These are phyloP conservation scores for Allygus modestus DNA, from an alignment of 2,888 invertebrate genomes.

Conservation along the genomic window DNA sequence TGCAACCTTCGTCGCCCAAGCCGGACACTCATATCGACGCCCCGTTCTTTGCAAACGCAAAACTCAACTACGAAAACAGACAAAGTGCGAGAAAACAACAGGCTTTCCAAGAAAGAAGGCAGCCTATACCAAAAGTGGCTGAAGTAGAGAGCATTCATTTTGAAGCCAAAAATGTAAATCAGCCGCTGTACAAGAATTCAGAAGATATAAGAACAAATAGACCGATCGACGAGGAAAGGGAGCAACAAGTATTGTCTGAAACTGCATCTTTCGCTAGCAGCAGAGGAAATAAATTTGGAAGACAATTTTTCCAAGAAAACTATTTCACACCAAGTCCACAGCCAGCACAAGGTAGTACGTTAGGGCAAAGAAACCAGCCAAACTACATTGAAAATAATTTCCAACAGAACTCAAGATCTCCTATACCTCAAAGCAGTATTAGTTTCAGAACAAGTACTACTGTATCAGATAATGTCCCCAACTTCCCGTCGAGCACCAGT, in stretches of 20 bases:
- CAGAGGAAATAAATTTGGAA: slow-evolving; percentile 72
- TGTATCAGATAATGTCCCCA: neutral
- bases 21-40: slow-evolving; percentile 35
- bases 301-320: slow-evolving; percentile 72
- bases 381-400: neutral
- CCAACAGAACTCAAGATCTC: neutral
- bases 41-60: slow-evolving; percentile 28
- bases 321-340: slow-evolving; percentile 68
- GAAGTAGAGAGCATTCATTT: slow-evolving; percentile 5
- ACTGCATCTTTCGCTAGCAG: slow-evolving; percentile 85
- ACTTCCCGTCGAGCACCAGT: neutral
- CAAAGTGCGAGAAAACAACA: slow-evolving; percentile 31
- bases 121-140: neutral
- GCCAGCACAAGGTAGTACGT: slow-evolving; percentile 26
- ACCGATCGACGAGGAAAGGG: slow-evolving; percentile 72
- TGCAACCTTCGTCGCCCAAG: neutral
- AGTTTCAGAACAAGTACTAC: neutral
- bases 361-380: slow-evolving; percentile 3
- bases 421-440: slow-evolving; percentile 5
- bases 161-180: neutral
- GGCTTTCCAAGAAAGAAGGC: neutral
- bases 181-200: slow-evolving; percentile 17
- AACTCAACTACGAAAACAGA: slow-evolving; percentile 24
- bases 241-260: slow-evolving; percentile 86
- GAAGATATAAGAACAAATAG: neutral